Evolutionary conservation across 2,113 vertebrate species (phyloP).

Genomic region (Burhinus bistriatus): DNA sequence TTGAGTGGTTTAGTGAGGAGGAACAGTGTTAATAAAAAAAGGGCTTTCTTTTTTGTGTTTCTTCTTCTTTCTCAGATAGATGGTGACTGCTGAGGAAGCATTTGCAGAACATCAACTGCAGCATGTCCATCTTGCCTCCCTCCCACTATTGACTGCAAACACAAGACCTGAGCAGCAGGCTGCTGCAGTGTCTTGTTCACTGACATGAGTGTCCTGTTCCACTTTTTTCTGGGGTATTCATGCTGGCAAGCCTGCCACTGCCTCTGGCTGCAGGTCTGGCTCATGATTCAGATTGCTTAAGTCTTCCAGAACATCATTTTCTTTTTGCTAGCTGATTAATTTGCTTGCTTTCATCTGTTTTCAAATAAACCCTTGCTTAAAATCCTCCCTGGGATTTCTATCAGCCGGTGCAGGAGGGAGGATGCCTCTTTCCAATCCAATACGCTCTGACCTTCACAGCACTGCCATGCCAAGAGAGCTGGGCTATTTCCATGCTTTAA

Average conservation of each 20-base stretch:
- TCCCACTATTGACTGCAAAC: not conserved
- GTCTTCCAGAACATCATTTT: not conserved
- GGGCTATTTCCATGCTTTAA: not conserved
- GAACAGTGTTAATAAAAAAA: not conserved
- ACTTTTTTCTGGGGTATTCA: not conserved
- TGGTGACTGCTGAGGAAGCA: not conserved
- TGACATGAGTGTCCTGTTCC: not conserved
- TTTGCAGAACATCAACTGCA: not conserved
- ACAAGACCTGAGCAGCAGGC: not conserved
- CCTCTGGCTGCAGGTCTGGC: not conserved
- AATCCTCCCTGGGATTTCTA: constrained; percentile 27
- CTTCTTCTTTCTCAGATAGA: not conserved
- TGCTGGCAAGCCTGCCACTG: not conserved
- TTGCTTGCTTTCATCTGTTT: constrained; percentile 48
- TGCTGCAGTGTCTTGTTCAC: not conserved
- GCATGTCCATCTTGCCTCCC: not conserved
- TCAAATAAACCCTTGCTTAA: constrained; percentile 26
- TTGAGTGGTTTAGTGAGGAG: not conserved
- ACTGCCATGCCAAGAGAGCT: not conserved
- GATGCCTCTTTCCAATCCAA: not conserved
- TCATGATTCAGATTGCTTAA: not conserved
- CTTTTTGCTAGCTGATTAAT: constrained; percentile 37
- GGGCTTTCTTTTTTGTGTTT: not conserved
- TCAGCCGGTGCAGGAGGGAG: not conserved
- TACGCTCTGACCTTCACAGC: not conserved